Conservation (phyloP, 2,888 invertebrate species). For the Orgyia antiqua region DNA sequence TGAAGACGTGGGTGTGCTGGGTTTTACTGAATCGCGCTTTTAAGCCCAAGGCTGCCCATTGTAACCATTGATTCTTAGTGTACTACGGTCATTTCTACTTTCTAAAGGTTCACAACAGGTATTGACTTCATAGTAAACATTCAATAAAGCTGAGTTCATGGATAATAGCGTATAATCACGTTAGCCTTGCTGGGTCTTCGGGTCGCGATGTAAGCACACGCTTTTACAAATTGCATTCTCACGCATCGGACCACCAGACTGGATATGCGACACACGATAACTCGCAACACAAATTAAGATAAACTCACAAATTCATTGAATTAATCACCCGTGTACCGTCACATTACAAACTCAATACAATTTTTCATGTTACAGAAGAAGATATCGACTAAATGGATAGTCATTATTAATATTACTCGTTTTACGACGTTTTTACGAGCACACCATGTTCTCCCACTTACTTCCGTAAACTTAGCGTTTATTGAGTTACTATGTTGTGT, state of each 20-base stretch:
- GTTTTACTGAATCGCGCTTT: conserved; percentile 36
- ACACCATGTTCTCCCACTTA: conserved; percentile 32
- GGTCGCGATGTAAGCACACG: conserved; percentile 38
- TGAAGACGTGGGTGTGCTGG: conserved; percentile 70
- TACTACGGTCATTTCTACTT: not conserved
- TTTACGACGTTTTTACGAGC: conserved; percentile 45
- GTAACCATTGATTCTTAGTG: conserved; percentile 2
- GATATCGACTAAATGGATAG: conserved; percentile 39
- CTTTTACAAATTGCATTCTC: conserved; percentile 60
- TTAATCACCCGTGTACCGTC: conserved; percentile 18
- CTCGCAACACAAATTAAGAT: conserved; percentile 3
- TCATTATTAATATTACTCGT: conserved; percentile 55
- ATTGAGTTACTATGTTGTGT: conserved; percentile 42
- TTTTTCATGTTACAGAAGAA: conserved; percentile 34
- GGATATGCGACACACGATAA: conserved; percentile 1
- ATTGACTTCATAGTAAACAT: too few relatives aligned
- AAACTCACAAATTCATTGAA: conserved; percentile 8
- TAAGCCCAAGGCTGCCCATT: conserved; percentile 25
- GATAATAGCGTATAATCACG: conserved; percentile 62
- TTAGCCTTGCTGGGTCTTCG: conserved; percentile 31
- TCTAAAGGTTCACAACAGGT: too few relatives aligned
- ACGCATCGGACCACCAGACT: conserved; percentile 28
- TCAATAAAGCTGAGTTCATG: conserved; percentile 24
- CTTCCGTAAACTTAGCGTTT: conserved; percentile 46
- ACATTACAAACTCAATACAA: conserved; percentile 19